phyloP scores from a whole-genome alignment of 2,888 invertebrate genomes.

The Cephus nigrinus region DNA sequence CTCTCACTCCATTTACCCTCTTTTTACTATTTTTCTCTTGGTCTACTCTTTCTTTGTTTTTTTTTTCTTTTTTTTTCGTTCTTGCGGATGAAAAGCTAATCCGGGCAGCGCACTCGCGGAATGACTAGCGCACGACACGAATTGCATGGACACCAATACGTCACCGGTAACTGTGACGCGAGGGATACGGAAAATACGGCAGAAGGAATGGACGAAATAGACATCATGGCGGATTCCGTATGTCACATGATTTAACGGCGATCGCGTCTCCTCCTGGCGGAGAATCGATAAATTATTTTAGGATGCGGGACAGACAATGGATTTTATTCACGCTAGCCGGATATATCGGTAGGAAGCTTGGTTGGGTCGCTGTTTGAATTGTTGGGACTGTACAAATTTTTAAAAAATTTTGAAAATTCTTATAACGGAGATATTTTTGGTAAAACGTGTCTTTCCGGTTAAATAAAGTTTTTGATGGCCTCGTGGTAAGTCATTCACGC shows the following conservation, averaged over 20 bases:
- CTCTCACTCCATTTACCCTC: not conserved
- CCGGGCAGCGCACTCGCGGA: not conserved
- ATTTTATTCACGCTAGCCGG: too few relatives aligned
- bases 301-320: too few relatives aligned
- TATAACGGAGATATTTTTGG: too few relatives aligned
- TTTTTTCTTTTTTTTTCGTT: not conserved
- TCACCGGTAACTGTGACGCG: not conserved
- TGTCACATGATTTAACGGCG: not conserved
- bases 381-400: too few relatives aligned
- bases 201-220: not conserved
- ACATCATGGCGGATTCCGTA: not conserved
- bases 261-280: not conserved
- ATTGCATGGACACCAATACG: not conserved
- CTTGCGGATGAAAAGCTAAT: conserved; percentile 4
- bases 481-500: not conserved
- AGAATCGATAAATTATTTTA: not conserved
- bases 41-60: not conserved
- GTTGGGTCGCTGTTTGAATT: too few relatives aligned
- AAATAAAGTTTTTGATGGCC: not conserved
- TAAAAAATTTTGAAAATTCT: too few relatives aligned
- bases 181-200: not conserved
- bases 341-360: too few relatives aligned
- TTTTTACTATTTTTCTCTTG: not conserved
- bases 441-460: not conserved
- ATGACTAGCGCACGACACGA: not conserved